Evolutionary conservation across 2,113 vertebrate genomes (phyloP).

Genomic region (Rutilus rutilus): DNA sequence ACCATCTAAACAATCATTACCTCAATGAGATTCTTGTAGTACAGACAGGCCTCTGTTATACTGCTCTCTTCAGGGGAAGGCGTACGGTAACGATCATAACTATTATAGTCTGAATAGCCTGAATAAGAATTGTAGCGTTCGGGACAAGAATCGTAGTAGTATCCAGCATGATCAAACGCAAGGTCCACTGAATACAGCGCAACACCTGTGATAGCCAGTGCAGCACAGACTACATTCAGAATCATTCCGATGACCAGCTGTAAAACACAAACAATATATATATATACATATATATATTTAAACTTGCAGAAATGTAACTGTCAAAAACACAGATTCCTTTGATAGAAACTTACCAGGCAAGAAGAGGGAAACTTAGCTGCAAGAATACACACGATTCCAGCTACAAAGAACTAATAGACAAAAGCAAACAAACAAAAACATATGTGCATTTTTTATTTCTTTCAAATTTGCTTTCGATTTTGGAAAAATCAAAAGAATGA

Average conservation of each 20-base stretch:
- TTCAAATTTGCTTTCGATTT: not conserved
- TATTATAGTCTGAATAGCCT: not conserved
- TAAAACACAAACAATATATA: not conserved
- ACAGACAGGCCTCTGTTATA: not conserved
- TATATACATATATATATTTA: not conserved
- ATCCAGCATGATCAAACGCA: fast-evolving
- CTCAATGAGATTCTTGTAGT: not conserved
- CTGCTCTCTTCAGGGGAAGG: fast-evolving
- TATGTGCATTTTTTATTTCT: not conserved
- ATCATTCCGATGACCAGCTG: slow-evolving; percentile 62
- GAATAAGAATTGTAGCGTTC: not conserved
- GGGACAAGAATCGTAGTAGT: too few species aligned
- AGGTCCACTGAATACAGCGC: slow-evolving; percentile 58
- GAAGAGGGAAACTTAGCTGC: slow-evolving; percentile 66
- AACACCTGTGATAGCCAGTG: slow-evolving; percentile 62
- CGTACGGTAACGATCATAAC: not conserved
- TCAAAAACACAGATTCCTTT: not conserved
- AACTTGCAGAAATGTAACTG: not conserved
- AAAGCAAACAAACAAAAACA: slow-evolving; percentile 27
- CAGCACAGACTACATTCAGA: slow-evolving; percentile 58
- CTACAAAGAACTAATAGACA: slow-evolving; percentile 58
- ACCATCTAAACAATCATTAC: not conserved
- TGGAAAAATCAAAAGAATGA: not conserved
- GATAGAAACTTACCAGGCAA: slow-evolving; percentile 68
- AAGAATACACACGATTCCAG: slow-evolving; percentile 65